phyloP scores from a whole-genome alignment of 2,797 vertebrate genomes.

The Eidolon dupreanum region DNA sequence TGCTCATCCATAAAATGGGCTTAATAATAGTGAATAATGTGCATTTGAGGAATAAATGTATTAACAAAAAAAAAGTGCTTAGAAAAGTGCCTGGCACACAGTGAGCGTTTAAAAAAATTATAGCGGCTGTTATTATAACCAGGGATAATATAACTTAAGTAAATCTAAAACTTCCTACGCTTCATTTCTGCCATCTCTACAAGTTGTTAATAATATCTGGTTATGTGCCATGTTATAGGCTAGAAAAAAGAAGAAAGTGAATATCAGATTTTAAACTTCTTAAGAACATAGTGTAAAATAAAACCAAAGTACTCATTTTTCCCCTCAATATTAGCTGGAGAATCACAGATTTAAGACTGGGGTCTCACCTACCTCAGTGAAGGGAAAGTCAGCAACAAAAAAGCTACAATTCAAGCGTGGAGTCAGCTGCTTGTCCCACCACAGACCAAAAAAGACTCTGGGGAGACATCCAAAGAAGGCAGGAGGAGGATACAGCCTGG shows the following conservation, averaged over 20 bases:
- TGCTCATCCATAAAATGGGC: neutral
- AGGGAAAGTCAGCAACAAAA: neutral
- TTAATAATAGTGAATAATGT: neutral
- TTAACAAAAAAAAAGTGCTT: neutral
- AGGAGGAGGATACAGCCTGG: conserved; percentile 62
- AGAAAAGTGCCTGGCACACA: neutral
- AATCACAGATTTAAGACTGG: neutral
- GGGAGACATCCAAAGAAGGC: conserved; percentile 35
- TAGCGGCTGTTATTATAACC: neutral
- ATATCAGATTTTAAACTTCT: neutral
- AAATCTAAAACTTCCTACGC: neutral
- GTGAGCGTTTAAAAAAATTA: neutral
- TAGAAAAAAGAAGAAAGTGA: neutral
- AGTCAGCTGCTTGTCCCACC: neutral
- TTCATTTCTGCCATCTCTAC: neutral
- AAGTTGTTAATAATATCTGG: neutral
- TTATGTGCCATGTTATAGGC: neutral
- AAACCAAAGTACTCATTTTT: neutral
- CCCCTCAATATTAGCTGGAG: neutral
- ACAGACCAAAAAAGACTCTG: neutral
- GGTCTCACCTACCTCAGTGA: neutral
- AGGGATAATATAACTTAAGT: neutral
- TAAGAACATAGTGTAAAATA: neutral
- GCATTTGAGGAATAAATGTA: neutral
- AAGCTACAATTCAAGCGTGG: neutral